Conservation (phyloP, 2,113 vertebrate genomes). For the Rutilus rutilus region DNA sequence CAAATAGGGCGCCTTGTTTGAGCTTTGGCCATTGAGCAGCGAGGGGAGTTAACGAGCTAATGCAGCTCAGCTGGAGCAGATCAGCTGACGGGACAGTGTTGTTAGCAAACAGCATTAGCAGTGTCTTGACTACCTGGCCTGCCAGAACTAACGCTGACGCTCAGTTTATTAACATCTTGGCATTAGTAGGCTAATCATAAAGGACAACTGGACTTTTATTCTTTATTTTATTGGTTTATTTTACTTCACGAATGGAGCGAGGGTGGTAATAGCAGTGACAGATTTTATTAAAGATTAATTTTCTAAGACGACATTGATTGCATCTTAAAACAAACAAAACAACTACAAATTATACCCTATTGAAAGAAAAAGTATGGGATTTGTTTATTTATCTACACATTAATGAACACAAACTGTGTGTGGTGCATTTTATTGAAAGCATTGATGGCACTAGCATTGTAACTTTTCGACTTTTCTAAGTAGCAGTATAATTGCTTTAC, state of each 20-base stretch:
- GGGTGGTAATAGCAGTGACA: neutral
- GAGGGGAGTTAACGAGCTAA: too few relatives aligned
- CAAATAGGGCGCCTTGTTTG: too few relatives aligned
- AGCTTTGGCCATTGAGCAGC: too few relatives aligned
- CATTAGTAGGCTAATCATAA: neutral
- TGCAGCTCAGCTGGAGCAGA: too few relatives aligned
- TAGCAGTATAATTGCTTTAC: neutral
- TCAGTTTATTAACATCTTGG: neutral
- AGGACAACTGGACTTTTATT: neutral
- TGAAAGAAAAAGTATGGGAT: neutral
- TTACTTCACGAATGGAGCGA: neutral
- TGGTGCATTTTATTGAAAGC: neutral
- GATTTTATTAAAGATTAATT: neutral
- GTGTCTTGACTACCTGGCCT: too few relatives aligned
- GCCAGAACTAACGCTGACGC: too few relatives aligned
- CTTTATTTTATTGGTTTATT: neutral
- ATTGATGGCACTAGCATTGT: neutral
- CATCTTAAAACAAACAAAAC: neutral
- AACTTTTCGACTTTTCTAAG: neutral
- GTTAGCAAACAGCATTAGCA: too few relatives aligned
- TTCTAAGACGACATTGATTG: neutral
- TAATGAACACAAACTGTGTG: neutral
- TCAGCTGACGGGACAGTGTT: too few relatives aligned
- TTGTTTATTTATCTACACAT: neutral
- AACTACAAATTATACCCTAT: neutral